Base-by-base conservation (phyloP, 2,888 invertebrate species). In the Pollenia labialis region DNA sequence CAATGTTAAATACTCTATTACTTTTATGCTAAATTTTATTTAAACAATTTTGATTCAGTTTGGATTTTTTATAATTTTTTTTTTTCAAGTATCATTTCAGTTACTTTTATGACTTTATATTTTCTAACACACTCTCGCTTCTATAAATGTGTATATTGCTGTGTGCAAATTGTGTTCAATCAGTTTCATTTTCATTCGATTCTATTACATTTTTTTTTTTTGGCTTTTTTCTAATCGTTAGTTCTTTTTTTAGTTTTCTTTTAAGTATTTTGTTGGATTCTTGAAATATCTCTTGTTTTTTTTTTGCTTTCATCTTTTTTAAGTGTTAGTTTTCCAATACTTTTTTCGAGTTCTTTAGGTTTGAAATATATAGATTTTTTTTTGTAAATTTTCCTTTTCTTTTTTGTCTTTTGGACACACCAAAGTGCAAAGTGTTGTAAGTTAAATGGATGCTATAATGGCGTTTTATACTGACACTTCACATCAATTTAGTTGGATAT, bases 371-470 rank as follows among this genome's bases (percentile, higher is more conserved):
- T 58, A 4, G 14, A 8, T 44, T 32, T 12, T 14, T 18, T 50
- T 12, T 62, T 64, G 42, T 54, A 32, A 32, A n/a, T n/a, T 44
- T 56, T 32, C 4, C 32, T 62, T 50, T 68, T 79, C 52, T 32
- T 10, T 23, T 68, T 60, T 54, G 44, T 79, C 71, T 69, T 88
- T 81, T 83, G 85, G 87, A 87, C 88, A 85, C 68, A 83, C 89
- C 90, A 91, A 91, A 91, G 91, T 91, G 91, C 91, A 91, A 91
- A 91, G 89, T 90, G 91, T 89, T 91, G 91, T 91, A 91, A 91
- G 91, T 91, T 91, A 90, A 91, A 91, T 91, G 91, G 91, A 90
- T 90, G 89, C 90, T 90, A 90, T 91, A 91, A 91, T 91, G 91
- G 91, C 90, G 85, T 88, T 89, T 87, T 85, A 85, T 88, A 82